phyloP scores from a whole-genome alignment of 2,113 vertebrate species.

The Rhodinocichla rosea region DNA sequence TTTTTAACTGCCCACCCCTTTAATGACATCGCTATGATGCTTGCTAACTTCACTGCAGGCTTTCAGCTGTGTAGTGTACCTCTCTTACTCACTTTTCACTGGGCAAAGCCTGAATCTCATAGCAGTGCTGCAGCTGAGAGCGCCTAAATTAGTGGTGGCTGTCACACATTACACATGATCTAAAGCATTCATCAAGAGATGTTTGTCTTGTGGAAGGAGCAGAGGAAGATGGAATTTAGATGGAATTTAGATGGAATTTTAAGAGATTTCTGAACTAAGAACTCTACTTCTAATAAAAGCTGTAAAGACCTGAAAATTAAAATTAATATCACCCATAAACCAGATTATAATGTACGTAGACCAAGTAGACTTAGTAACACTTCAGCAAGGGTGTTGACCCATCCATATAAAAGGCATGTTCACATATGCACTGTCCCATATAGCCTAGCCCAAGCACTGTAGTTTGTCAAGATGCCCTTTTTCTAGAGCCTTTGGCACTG shows the following conservation, averaged over 20 bases:
- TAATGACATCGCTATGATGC: background rate
- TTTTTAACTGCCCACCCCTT: background rate
- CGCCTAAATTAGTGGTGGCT: background rate
- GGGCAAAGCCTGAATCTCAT: background rate
- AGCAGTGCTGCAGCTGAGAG: background rate
- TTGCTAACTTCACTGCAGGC: background rate
- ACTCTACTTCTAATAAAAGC: background rate
- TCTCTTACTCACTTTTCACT: background rate
- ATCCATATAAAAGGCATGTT: background rate
- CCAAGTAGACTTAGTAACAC: background rate
- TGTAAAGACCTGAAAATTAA: background rate
- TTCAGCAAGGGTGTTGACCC: background rate
- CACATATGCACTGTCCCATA: background rate
- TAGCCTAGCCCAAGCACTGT: background rate
- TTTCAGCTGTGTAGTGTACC: background rate
- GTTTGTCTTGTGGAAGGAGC: background rate
- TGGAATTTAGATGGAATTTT: background rate
- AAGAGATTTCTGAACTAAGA: background rate
- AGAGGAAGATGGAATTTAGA: background rate
- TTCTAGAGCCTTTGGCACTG: background rate
- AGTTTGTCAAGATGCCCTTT: background rate
- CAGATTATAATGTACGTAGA: background rate
- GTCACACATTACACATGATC: background rate
- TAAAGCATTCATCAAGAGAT: background rate
- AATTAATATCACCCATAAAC: background rate